Evolutionary conservation across 2,113 vertebrate species (phyloP), one percentile per base, ranked within the genome.

Genomic region (Prinia subflava): DNA sequence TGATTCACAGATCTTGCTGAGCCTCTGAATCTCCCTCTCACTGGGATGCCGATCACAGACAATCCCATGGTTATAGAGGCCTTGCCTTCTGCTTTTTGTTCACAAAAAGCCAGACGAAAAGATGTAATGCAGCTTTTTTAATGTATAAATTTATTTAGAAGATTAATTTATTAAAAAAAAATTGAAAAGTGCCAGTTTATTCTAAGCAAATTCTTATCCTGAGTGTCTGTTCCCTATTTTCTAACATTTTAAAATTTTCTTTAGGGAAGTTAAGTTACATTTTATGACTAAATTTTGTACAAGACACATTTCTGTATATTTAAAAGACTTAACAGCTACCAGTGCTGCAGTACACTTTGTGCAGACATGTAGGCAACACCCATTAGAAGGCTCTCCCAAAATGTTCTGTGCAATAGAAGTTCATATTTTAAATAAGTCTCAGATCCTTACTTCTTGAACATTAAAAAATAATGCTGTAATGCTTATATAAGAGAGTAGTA

Each of bases 51-150:
- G 11, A 30, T 56, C 83, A 59, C 50, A 53, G 52, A 35, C 5
- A 30, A 35, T 15, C 20, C 18, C 28, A 1, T 15, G 1, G 1
- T 37, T 37, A 4, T 1, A 35, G 20, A 39, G 10, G 14, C 46
- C 37, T 27, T 55, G 33, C 27, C 6, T 65, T 62, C 53, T 59
- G 13, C 2, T 30, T 88, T 89, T 31, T 47, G 33, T 42, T 80
- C n/a, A 59, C 59, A 63, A 75, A 76, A 75, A 42, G 10, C 1
- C 5, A 73, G 73, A 69, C 56, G 11, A 65, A 83, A 91, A 59
- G 12, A 30, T 28, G 7, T 8, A 37, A 46, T 21, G 10, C 17
- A 77, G 25, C 7, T 88, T 60, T 67, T 59, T 59, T 65, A 46
- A 17, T 65, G 42, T 10, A 7, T 69, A 5, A 41, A 41, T 79